Percentiles rank a stretch among this genome's conserved stretches.
Evolutionary conservation across 2,113 vertebrate species (phyloP).

Genomic region (Miniopterus natalensis): DNA sequence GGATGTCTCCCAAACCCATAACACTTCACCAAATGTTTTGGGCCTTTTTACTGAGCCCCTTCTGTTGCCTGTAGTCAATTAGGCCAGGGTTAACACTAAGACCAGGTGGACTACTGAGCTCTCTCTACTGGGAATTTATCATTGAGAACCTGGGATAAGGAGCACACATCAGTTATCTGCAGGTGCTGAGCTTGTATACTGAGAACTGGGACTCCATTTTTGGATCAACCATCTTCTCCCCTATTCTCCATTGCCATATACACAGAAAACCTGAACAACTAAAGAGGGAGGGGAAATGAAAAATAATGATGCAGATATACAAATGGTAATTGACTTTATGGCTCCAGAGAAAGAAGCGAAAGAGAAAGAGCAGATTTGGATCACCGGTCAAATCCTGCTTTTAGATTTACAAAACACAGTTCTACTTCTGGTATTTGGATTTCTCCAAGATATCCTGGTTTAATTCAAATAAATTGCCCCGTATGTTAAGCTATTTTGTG

Average conservation of each 20-base stretch:
- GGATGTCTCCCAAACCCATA: background rate
- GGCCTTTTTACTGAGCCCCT: background rate
- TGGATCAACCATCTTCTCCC: background rate
- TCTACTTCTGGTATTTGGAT: constrained; percentile 27
- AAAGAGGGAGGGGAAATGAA: background rate
- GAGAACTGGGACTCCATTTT: background rate
- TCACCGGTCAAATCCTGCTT: background rate
- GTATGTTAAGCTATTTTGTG: constrained; percentile 44
- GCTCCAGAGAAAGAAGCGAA: background rate
- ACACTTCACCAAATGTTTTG: background rate
- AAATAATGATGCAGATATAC: background rate
- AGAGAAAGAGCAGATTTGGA: background rate
- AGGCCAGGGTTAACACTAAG: background rate
- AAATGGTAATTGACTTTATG: background rate
- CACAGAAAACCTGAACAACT: constrained; percentile 3
- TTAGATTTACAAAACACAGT: background rate
- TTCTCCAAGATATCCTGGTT: constrained; percentile 21
- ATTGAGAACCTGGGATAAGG: background rate
- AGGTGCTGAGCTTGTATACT: background rate
- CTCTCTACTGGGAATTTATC: background rate
- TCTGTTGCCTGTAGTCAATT: background rate
- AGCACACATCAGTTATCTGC: background rate
- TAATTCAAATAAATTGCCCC: constrained; percentile 30
- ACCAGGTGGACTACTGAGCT: background rate
- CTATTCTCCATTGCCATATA: background rate